A percentile compares a stretch with the other conserved stretches of the same genome.
Evolutionary conservation across 2,113 vertebrate genomes (phyloP).

Genomic region (Corythornis vintsioides): DNA sequence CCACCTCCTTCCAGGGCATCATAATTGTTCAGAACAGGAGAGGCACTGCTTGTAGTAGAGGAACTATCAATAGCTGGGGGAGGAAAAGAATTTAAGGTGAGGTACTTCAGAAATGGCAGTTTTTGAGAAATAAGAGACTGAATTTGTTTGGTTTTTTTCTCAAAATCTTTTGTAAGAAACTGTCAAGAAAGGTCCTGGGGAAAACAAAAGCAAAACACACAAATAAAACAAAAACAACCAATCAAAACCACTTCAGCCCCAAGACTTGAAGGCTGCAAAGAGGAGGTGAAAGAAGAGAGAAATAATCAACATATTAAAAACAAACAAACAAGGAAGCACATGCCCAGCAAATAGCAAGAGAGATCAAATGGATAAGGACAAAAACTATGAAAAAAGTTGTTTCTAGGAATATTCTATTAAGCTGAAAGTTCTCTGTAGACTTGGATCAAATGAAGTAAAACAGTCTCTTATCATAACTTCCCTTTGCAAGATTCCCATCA

Average conservation of each 20-base stretch:
- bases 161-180: not conserved
- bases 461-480: not conserved
- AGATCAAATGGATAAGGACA: not conserved
- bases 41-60: slow-evolving; percentile 92
- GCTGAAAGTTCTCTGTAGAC: not conserved
- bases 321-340: not conserved
- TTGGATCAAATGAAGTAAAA: not conserved
- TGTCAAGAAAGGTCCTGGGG: not conserved
- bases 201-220: not conserved
- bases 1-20: slow-evolving; percentile 92
- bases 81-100: not conserved
- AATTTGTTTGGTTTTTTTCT: not conserved
- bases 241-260: not conserved
- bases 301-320: not conserved
- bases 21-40: slow-evolving; percentile 90
- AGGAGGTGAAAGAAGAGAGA: not conserved
- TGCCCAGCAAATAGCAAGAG: not conserved
- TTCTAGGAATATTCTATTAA: not conserved
- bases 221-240: not conserved
- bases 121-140: not conserved
- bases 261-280: not conserved
- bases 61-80: slow-evolving; percentile 89
- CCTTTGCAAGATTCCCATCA: not conserved
- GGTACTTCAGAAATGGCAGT: not conserved
- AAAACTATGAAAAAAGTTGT: not conserved